A percentile compares a stretch with the other conserved stretches of the same genome.
These are phyloP conservation scores for Gouania willdenowi DNA, from an alignment of 2,797 vertebrate species.

Conservation along the genomic window DNA sequence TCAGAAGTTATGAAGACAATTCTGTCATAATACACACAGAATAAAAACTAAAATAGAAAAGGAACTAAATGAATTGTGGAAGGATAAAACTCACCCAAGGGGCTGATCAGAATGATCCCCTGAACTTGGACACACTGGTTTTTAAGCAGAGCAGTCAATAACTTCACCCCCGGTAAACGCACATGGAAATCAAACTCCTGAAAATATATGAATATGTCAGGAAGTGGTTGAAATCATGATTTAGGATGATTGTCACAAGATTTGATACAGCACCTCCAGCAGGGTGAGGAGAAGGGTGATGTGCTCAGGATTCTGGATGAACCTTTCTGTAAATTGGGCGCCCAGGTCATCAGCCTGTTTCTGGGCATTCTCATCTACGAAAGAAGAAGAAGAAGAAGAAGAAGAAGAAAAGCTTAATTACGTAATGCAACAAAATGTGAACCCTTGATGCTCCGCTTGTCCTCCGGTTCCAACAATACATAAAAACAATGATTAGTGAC, in stretches of 20 bases:
- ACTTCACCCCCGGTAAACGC: constrained; percentile 93
- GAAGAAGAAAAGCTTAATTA: no score
- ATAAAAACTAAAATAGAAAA: background rate
- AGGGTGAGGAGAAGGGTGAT: constrained; percentile 88
- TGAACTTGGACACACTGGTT: constrained; percentile 89
- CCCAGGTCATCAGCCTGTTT: constrained; percentile 90
- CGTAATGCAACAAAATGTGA: no score
- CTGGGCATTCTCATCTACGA: constrained; percentile 85
- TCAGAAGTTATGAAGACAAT: no score
- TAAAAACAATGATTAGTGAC: background rate
- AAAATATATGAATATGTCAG: background rate
- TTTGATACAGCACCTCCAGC: constrained; percentile 81
- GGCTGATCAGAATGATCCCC: constrained; percentile 92
- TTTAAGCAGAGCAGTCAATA: constrained; percentile 91
- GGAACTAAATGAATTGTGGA: background rate
- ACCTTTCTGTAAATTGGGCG: constrained; percentile 89
- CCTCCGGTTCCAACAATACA: no score
- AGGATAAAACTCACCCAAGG: constrained; percentile 85
- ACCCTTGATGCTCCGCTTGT: no score
- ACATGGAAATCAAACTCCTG: constrained; percentile 99
- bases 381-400: constrained; percentile 1
- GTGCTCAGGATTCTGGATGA: constrained; percentile 91
- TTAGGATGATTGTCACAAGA: background rate
- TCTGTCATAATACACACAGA: no score
- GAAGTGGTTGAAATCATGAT: background rate